These are phyloP conservation scores for Bombus waltoni DNA, from an alignment of 1,140 invertebrate species.

Conservation along the genomic window DNA sequence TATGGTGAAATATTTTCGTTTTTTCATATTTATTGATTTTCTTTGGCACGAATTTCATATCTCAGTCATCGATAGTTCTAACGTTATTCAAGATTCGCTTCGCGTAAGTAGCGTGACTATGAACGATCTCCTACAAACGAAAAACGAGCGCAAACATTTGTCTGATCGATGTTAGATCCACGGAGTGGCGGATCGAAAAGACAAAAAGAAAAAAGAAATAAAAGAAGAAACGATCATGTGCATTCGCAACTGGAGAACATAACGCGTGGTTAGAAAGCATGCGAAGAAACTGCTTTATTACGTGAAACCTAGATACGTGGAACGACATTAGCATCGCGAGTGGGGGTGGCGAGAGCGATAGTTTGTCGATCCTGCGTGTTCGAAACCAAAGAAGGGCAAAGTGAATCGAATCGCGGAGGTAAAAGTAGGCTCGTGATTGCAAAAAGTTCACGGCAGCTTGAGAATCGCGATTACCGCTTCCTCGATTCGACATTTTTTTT, in stretches of 20 bases:
- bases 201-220: background rate
- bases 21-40: too few relatives aligned
- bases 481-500: background rate
- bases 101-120: background rate
- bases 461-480: background rate
- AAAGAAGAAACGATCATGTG: background rate
- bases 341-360: slow-evolving; percentile 47
- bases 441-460: background rate
- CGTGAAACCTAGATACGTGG: slow-evolving; percentile 67
- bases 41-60: background rate
- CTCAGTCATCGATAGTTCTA: background rate
- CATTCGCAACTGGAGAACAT: slow-evolving; percentile 53
- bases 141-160: slow-evolving; percentile 37
- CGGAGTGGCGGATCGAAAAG: background rate
- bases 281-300: slow-evolving; percentile 80
- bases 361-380: slow-evolving; percentile 1
- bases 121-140: background rate
- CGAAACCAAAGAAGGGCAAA: slow-evolving; percentile 24
- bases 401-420: background rate
- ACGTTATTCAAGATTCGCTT: background rate
- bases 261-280: slow-evolving; percentile 81
- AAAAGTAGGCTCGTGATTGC: background rate
- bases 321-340: slow-evolving; percentile 35
- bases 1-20: too few relatives aligned
- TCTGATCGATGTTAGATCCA: slow-evolving; percentile 17